Evolutionary conservation across 2,797 vertebrate species (phyloP).

Genomic region (Lates japonicus): DNA sequence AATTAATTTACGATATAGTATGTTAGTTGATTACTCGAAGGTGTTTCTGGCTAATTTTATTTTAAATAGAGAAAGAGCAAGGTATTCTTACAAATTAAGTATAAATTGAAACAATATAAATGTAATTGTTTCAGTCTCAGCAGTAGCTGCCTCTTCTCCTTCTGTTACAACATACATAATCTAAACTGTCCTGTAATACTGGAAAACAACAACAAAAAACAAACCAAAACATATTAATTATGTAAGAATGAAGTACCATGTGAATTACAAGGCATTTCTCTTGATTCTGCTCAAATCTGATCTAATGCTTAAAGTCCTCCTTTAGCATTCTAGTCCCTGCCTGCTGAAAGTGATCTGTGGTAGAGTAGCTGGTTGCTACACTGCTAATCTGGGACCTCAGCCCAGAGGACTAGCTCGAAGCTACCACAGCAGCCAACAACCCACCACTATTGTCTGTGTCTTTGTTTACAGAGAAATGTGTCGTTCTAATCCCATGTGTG

Average conservation of each 20-base stretch:
- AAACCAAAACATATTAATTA: conserved; percentile 21
- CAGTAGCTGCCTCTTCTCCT: neutral
- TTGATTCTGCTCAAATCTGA: conserved; percentile 29
- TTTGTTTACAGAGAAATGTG: conserved; percentile 79
- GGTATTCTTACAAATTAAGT: neutral
- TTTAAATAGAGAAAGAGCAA: neutral
- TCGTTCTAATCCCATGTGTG: conserved; percentile 74
- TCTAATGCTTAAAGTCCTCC: conserved; percentile 19
- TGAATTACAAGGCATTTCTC: neutral
- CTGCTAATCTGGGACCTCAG: conserved; percentile 72
- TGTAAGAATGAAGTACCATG: conserved; percentile 7
- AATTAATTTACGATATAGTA: neutral
- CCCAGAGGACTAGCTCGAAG: conserved; percentile 73
- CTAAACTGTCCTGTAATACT: neutral
- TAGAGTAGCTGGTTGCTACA: conserved; percentile 50
- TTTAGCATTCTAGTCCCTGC: conserved; percentile 22
- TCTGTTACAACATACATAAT: conserved; percentile 17
- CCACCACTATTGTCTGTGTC: conserved; percentile 73
- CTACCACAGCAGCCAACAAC: conserved; percentile 67
- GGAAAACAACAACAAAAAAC: conserved; percentile 13
- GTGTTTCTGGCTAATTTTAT: neutral
- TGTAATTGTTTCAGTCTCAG: neutral
- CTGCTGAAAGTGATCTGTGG: conserved; percentile 39
- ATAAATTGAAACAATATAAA: neutral
- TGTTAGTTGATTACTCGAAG: neutral